Percentiles rank a stretch among this genome's conserved stretches.
Conservation (phyloP, 2,888 invertebrate genomes). For the Apodemia mormo region DNA sequence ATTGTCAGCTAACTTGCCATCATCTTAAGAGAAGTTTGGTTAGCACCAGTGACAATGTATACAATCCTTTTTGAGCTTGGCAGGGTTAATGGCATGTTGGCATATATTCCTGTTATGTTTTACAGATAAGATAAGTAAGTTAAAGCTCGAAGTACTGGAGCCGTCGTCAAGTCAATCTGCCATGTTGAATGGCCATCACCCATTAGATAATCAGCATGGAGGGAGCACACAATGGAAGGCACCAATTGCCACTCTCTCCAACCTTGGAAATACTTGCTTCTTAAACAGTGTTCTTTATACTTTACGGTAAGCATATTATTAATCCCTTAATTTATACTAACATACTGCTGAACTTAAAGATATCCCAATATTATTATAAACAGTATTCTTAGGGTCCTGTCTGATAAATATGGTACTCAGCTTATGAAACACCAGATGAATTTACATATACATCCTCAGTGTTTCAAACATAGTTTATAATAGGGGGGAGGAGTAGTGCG, state of each 20-base stretch:
- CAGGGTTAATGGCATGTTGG: neutral
- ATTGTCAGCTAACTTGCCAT: no score
- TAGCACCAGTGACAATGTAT: no score
- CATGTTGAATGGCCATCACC: conserved; percentile 82
- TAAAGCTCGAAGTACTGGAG: conserved; percentile 55
- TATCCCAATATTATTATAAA: no score
- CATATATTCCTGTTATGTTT: conserved; percentile 23
- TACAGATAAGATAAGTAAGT: conserved; percentile 48
- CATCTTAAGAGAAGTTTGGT: no score
- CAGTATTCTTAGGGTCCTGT: no score
- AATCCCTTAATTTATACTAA: neutral
- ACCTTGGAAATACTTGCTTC: conserved; percentile 96
- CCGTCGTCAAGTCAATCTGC: conserved; percentile 54
- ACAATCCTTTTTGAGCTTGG: neutral
- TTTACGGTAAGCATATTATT: conserved; percentile 76
- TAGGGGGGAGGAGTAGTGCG: no score
- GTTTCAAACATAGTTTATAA: no score
- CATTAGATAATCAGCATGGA: conserved; percentile 68
- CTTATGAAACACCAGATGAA: no score
- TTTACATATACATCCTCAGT: no score
- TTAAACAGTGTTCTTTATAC: conserved; percentile 96
- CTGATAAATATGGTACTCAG: no score
- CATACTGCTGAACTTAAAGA: neutral
- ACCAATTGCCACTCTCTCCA: conserved; percentile 90
- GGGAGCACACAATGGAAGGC: conserved; percentile 63